Conservation (phyloP, 2,888 invertebrate genomes). For the Brassicogethes aeneus region DNA sequence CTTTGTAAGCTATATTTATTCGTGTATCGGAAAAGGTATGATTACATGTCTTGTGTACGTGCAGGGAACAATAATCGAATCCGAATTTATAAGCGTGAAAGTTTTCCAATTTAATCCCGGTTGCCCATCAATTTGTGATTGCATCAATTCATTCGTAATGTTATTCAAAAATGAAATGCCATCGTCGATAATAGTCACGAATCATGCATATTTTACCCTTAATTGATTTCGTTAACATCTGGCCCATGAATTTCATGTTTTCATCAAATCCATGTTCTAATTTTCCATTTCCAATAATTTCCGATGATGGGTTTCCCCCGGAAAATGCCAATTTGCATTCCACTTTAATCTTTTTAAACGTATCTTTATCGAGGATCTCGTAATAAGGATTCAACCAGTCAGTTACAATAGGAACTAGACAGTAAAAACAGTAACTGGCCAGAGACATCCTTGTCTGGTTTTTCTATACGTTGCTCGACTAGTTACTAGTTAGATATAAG, state of each 20-base stretch:
- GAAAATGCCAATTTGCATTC: too few relatives aligned
- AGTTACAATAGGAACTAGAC: too few relatives aligned
- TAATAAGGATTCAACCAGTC: too few relatives aligned
- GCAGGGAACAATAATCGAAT: conserved; percentile 16
- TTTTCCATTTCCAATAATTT: too few relatives aligned
- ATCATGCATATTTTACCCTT: conserved; percentile 26
- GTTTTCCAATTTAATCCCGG: conserved; percentile 38
- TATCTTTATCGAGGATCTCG: too few relatives aligned
- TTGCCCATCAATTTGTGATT: conserved; percentile 35
- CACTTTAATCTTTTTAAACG: too few relatives aligned
- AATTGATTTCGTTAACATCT: conserved; percentile 17
- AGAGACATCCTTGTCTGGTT: too few relatives aligned
- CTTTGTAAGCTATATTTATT: too few relatives aligned
- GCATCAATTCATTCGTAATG: conserved; percentile 31
- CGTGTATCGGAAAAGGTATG: background rate
- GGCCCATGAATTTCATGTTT: conserved; percentile 1
- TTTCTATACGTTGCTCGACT: too few relatives aligned
- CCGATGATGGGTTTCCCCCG: too few relatives aligned
- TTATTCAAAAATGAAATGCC: conserved; percentile 28
- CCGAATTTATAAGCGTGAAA: conserved; percentile 33
- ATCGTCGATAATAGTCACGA: conserved; percentile 24
- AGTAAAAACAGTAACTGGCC: too few relatives aligned
- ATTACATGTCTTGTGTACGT: background rate
- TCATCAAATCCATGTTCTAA: background rate
- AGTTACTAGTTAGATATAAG: too few relatives aligned